Conservation (phyloP, 2,888 invertebrate genomes). For the Phyllotreta striolata region DNA sequence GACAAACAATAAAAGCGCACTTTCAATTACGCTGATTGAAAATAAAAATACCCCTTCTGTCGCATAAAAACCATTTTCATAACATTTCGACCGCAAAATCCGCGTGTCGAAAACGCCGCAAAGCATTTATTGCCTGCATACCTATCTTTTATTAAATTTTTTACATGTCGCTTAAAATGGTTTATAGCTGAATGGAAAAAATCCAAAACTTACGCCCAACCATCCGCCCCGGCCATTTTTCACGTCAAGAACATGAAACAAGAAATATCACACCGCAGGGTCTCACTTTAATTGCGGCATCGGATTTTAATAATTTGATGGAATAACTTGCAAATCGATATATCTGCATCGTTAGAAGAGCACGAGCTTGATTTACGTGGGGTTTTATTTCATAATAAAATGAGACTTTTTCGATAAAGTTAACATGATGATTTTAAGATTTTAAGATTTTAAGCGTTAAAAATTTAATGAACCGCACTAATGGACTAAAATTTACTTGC, state of each 20-base stretch:
- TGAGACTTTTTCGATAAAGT: too few relatives aligned
- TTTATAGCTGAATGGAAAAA: conserved; percentile 14
- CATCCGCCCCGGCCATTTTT: conserved; percentile 13
- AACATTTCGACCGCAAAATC: not conserved
- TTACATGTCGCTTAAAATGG: conserved; percentile 25
- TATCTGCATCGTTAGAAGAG: not conserved
- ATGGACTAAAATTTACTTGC: too few relatives aligned
- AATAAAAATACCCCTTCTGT: conserved; percentile 2
- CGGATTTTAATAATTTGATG: conserved; percentile 22
- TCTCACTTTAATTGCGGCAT: conserved; percentile 22
- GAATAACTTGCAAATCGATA: conserved; percentile 13
- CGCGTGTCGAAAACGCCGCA: conserved; percentile 10
- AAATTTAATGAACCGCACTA: too few relatives aligned
- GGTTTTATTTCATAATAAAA: too few relatives aligned
- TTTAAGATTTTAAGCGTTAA: too few relatives aligned
- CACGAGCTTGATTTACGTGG: not conserved
- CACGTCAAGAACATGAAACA: conserved; percentile 22
- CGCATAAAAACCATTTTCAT: conserved; percentile 13
- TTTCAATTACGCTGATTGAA: conserved; percentile 15
- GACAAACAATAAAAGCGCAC: conserved; percentile 18
- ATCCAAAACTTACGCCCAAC: conserved; percentile 9
- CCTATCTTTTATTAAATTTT: conserved; percentile 27
- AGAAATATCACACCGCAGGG: conserved; percentile 25
- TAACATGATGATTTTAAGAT: too few relatives aligned
- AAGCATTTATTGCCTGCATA: conserved; percentile 25